Evolutionary conservation across 2,113 vertebrate genomes (phyloP), one percentile per base, ranked within the genome.

Genomic region (Phalacrocorax pelagicus): DNA sequence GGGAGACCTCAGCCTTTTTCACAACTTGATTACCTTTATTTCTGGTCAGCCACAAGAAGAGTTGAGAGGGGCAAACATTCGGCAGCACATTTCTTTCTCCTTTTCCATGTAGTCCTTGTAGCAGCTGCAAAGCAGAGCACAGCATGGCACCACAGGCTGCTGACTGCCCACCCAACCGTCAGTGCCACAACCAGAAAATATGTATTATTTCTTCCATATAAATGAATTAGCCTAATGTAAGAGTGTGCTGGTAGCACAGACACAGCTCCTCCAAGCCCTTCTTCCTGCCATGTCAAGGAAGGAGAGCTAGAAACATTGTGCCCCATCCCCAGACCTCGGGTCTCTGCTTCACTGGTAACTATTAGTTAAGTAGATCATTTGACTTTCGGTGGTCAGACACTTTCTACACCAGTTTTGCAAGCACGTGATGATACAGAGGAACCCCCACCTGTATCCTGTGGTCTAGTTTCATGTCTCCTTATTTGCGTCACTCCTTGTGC

Each of bases 21-120:
- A 72, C 29, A 36, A 15, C 34, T 57, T 54, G 10, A 8, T 92
- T 97, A 98, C 98, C 97, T 98, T 96, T 52, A 80, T 13, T 90
- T 42, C 51, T 95, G 57, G 54, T 97, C 58, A 97, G 23, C 4
- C 38, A 6, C 82, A 22, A 18, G 95, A 72, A 46, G 32, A 44
- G 6, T n/a, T 83, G 44, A 42, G 73, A 23, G 81, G 3, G 15
- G 87, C 72, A 63, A 98, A 98, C 98, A 98, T 98, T 13, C 95
- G 97, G 94, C 88, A 72, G 87, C 97, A 98, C 97, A 98, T 98
- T 47, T 97, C 97, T 38, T 94, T 98, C 93, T 98, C 94, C 87
- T 90, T 94, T 17, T 95, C 83, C 84, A 54, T 4, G 57, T 97
- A 98, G 51, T 97, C 81, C 61, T 27, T 86, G 91, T 98, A 98